Evolutionary conservation across 2,888 invertebrate genomes (phyloP), one percentile per base, ranked within the genome.

Genomic region (Coenonympha glycerion): DNA sequence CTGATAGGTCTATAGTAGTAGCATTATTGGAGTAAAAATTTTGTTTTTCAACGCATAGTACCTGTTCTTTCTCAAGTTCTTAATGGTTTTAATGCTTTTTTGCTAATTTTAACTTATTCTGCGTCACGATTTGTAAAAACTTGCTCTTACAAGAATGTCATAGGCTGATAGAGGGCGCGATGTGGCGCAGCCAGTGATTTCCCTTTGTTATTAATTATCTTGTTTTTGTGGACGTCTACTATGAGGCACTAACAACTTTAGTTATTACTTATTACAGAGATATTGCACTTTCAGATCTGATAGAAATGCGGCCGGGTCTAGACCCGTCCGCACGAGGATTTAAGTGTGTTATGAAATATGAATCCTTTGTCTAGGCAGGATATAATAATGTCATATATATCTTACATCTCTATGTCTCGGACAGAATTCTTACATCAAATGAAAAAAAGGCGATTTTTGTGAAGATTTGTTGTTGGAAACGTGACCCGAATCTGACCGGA

Each of bases 151-250:
- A 5, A 16, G n/a, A 18, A 28, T 9, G 8, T 9, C 9, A 31
- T 15, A 13, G 18, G 18, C 34, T 18, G 28, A 16, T 22, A 33
- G 15, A 30, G 16, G 28, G 34, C 28, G 16, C 21, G 41, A 49
- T 42, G 21, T 49, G 31, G 40, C 18, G 40, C 39, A 19, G 41
- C 21, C 31, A 21, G 40, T 19, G 31, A 41, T 41, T 19, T 33
- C 36, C 13, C 31, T 31, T 34, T 26, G n/a, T 49, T 41, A 49
- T 49, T 49, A 53, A 53, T 53, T 45, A 40, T 34, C 30, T 49
- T 42, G 42, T 42, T 49, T 42, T 49, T 42, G 19, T 39, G 15
- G 9, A 31, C 31, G 21, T 11, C 11, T 28, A 28, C 11, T 19
- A 18, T 3, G 28, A 19, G 18, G 18, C 28, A 18, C 22, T 24